Conservation (phyloP, 2,113 vertebrate genomes). For the Eptatretus burgeri region DNA sequence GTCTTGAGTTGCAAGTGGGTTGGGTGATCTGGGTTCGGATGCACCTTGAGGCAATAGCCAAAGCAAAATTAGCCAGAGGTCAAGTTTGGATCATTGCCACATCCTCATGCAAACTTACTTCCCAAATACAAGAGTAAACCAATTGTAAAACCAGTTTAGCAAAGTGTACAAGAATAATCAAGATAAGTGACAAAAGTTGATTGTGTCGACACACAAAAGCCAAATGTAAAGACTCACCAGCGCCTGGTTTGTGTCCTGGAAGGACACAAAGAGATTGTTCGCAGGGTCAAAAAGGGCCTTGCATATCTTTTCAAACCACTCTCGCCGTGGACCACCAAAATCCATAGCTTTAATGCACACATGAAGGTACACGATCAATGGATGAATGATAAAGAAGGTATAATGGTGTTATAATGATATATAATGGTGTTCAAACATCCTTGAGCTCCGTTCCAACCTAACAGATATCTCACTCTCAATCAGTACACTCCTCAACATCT, state of each 20-base stretch:
- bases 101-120: too few species aligned
- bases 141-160: conserved; percentile 12
- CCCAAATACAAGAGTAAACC: too few species aligned
- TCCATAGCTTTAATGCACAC: conserved; percentile 38
- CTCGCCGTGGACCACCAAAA: conserved; percentile 81
- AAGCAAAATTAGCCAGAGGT: conserved; percentile 6
- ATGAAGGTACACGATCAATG: too few species aligned
- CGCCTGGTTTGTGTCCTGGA: conserved; percentile 85
- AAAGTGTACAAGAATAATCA: neutral
- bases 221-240: conserved; percentile 24
- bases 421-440: too few species aligned
- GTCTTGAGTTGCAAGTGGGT: conserved; percentile 46
- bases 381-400: too few species aligned
- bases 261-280: conserved; percentile 66
- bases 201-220: neutral
- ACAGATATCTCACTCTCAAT: too few species aligned
- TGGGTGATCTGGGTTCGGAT: conserved; percentile 56
- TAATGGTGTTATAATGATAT: too few species aligned
- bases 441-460: too few species aligned
- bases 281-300: conserved; percentile 76
- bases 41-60: conserved; percentile 29
- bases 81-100: neutral
- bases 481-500: too few species aligned
- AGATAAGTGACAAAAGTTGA: too few species aligned
- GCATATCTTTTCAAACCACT: conserved; percentile 90